These are phyloP conservation scores for Apodemus agrarius DNA, from an alignment of 2,797 vertebrate species.

Conservation along the genomic window DNA sequence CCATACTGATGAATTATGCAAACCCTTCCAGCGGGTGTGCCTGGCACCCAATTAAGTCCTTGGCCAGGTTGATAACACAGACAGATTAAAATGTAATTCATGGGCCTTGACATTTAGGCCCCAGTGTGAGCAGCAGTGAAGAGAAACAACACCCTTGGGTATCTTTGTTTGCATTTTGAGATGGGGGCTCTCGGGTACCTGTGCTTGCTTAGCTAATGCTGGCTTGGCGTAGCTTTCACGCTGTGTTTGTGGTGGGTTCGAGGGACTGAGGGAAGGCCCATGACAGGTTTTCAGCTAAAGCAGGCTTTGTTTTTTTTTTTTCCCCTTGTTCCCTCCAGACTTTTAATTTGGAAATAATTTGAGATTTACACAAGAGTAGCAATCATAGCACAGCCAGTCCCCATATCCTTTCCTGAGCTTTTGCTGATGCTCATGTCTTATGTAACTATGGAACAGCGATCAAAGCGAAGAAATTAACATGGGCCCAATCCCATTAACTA, in stretches of 20 bases:
- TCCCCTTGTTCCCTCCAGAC: background rate
- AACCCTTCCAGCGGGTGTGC: conserved; percentile 68
- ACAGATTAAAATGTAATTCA: conserved; percentile 83
- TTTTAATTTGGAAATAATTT: conserved; percentile 68
- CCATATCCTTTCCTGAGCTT: conserved; percentile 37
- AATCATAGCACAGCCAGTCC: conserved; percentile 68
- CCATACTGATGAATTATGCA: conserved; percentile 78
- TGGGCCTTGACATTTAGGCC: conserved; percentile 80
- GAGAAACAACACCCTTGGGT: conserved; percentile 41
- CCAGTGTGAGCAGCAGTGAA: conserved; percentile 67
- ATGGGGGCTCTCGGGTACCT: background rate
- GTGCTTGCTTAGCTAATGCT: background rate
- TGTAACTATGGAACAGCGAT: conserved; percentile 63
- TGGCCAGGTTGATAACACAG: conserved; percentile 75
- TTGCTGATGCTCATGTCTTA: conserved; percentile 67
- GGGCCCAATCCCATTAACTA: conserved; percentile 43
- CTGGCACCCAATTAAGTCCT: conserved; percentile 74
- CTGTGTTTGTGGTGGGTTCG: background rate
- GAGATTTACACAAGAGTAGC: conserved; percentile 63
- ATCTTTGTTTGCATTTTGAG: background rate
- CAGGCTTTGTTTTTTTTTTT: background rate
- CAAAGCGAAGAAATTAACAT: conserved; percentile 59
- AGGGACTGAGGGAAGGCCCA: background rate
- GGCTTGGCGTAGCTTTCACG: background rate
- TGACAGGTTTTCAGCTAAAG: conserved; percentile 10